Evolutionary conservation across 2,797 vertebrate species (phyloP).

Genomic region (Hippopotamyrus pictus): DNA sequence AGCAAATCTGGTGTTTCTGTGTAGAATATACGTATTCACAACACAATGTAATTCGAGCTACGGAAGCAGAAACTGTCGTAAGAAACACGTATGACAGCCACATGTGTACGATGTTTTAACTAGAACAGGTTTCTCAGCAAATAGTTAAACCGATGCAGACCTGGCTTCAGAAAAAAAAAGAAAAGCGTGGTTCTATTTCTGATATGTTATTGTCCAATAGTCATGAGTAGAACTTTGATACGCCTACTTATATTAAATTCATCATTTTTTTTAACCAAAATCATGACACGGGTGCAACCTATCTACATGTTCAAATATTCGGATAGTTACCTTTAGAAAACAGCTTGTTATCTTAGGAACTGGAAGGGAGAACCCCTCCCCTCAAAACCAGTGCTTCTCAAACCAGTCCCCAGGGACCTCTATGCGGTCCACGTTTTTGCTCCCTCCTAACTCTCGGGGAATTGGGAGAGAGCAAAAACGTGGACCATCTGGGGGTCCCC

Average conservation of each 20-base stretch:
- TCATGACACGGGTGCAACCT: not conserved
- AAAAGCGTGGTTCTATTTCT: not conserved
- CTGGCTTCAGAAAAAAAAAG: not conserved
- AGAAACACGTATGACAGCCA: not conserved
- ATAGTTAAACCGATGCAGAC: not conserved
- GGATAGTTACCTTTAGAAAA: not conserved
- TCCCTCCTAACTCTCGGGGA: not conserved
- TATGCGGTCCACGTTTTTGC: not conserved
- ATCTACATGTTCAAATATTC: not conserved
- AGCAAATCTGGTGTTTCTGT: not conserved
- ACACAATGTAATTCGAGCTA: not conserved
- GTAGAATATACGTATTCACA: not conserved
- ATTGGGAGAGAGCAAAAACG: not conserved
- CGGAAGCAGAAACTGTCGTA: not conserved
- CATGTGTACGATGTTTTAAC: not conserved
- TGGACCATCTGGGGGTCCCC: not conserved
- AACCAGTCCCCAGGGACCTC: not conserved
- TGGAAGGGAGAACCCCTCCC: not conserved
- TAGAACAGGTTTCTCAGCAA: not conserved
- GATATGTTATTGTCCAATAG: not conserved
- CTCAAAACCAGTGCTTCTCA: not conserved
- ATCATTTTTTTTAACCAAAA: not conserved
- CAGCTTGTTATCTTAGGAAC: not conserved
- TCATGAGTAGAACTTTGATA: not conserved
- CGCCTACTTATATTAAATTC: not conserved